phyloP scores from a whole-genome alignment of 2,797 vertebrate genomes.

The Pteronotus mesoamericanus region DNA sequence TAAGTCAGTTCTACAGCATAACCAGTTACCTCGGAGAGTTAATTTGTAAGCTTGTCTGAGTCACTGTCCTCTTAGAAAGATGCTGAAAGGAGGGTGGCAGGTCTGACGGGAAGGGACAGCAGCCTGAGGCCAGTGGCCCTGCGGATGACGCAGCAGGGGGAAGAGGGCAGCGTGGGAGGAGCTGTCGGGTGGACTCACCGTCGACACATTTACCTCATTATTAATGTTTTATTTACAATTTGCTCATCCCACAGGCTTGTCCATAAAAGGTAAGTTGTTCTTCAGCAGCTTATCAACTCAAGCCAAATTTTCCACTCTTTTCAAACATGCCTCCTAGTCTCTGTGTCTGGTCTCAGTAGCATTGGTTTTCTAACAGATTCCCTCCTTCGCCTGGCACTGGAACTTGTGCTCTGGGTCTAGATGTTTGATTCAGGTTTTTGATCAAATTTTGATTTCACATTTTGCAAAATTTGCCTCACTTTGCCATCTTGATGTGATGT shows the following conservation, averaged over 20 bases:
- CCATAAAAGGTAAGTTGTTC: background rate
- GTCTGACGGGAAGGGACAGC: background rate
- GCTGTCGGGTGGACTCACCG: too few relatives aligned
- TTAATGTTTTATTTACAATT: background rate
- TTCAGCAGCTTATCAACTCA: background rate
- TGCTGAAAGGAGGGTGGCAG: background rate
- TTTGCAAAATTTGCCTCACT: background rate
- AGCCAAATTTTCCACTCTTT: background rate
- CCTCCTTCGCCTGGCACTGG: background rate
- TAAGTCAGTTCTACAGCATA: background rate
- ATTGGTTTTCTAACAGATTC: background rate
- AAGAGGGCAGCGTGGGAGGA: background rate
- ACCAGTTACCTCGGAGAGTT: background rate
- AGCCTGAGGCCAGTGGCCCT: too few relatives aligned
- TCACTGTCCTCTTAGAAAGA: background rate
- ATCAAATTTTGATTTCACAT: background rate
- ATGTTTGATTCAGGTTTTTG: background rate
- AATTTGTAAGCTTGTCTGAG: background rate
- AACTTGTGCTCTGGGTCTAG: background rate
- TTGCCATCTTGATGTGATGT: background rate
- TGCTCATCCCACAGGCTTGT: background rate
- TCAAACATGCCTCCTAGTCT: background rate
- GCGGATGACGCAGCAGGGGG: fast-evolving
- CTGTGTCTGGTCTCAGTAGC: background rate
- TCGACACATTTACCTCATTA: background rate